Conservation (phyloP, 2,888 invertebrate genomes). For the Phengaris alcon region DNA sequence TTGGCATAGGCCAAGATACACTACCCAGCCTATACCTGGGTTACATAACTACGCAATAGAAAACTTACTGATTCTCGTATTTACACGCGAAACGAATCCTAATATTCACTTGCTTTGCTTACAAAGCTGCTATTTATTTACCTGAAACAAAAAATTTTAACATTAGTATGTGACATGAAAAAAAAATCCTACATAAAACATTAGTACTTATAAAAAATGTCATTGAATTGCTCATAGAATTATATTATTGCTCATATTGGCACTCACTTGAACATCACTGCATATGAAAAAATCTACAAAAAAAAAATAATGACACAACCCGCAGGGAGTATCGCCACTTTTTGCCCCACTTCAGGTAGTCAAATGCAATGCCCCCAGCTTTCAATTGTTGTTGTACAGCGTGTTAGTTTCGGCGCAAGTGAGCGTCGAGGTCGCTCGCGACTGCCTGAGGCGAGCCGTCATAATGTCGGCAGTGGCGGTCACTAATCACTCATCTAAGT, state of each 20-base stretch:
- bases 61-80: not conserved
- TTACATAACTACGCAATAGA: too few relatives aligned
- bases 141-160: slow-evolving; percentile 1
- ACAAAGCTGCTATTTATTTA: not conserved
- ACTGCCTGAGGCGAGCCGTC: slow-evolving; percentile 31
- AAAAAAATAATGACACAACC: not conserved
- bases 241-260: not conserved
- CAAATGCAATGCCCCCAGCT: slow-evolving; percentile 37
- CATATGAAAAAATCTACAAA: not conserved
- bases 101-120: not conserved
- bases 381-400: slow-evolving; percentile 39
- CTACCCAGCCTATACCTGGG: too few relatives aligned
- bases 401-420: slow-evolving; percentile 41
- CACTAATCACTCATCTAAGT: not conserved
- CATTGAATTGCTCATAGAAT: too few relatives aligned
- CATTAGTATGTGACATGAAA: not conserved
- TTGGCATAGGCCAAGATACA: too few relatives aligned
- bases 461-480: not conserved
- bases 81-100: not conserved
- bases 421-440: slow-evolving; percentile 38
- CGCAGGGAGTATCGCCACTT: not conserved
- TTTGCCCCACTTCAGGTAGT: slow-evolving; percentile 3
- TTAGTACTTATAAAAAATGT: not conserved
- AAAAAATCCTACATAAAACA: not conserved
- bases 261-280: not conserved